Evolutionary conservation across 2,797 vertebrate genomes (phyloP), one percentile per base, ranked within the genome.

Genomic region (Coranthus polyacanthus): DNA sequence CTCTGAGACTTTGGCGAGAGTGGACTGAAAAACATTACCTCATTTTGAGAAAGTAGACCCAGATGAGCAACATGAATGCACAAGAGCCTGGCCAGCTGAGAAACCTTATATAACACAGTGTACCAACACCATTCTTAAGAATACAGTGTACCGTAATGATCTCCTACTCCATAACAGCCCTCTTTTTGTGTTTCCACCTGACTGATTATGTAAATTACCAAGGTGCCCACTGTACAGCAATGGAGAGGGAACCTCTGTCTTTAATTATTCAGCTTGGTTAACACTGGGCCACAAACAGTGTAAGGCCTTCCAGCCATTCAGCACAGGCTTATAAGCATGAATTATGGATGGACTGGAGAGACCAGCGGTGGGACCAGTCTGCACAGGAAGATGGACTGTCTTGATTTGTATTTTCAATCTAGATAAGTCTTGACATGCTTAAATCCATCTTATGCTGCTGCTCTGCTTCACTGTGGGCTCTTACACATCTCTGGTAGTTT

Each of bases 241-340:
- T 8, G 10, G 53, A 69, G 58, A 77, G 62, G 22, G 70, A 68
- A 61, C 52, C 32, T 41, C 34, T 71, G 71, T 56, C 49, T 80
- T 82, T 58, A 80, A 88, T 88, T 81, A 86, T 82, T 86, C 61
- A 84, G 52, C 44, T 32, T 49, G 52, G 51, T 47, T 75, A 73
- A 82, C 69, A 61, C 67, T 29, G 29, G 52, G 46, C 59, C 43
- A 49, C 56, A 72, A 72, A 71, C 66, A 42, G 45, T 15, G 42
- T 29, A 43, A 39, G 63, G 47, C 55, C 4, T 69, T 12, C 21
- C 51, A 59, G 58, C 47, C 57, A 29, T 43, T 12, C 52, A 49
- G 45, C 32, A 34, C 16, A 44, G 38, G 57, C 60, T 36, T 8
- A 32, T n/a, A n/a, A 15, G 15, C 21, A 58, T 88, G 38, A 78